Percentiles rank a stretch among this genome's conserved stretches.
These are phyloP conservation scores for Labeo calbasu DNA, from an alignment of 2,797 vertebrate genomes.

Conservation along the genomic window DNA sequence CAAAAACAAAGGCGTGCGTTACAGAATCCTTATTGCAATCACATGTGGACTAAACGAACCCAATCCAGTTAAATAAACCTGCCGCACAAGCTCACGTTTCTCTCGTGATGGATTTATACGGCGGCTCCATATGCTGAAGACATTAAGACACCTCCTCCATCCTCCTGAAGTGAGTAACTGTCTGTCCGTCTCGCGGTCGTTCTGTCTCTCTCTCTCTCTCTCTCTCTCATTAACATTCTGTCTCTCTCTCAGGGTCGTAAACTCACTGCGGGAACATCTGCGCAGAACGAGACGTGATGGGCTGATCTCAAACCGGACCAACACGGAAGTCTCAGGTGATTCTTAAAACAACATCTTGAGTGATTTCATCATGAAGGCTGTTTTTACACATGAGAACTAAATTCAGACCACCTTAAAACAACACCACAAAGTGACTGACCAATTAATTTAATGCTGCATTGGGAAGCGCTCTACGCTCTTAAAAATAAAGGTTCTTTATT, in stretches of 20 bases:
- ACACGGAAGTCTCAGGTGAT: neutral
- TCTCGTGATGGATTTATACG: conserved; percentile 5
- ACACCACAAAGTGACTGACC: no score
- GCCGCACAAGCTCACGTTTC: conserved; percentile 14
- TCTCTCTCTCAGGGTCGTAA: neutral
- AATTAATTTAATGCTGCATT: no score
- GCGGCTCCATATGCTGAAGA: conserved; percentile 40
- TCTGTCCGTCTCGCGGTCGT: neutral
- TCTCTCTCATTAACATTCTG: conserved; percentile 20
- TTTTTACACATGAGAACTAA: no score
- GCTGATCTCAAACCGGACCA: neutral
- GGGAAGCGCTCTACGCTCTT: no score
- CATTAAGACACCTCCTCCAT: conserved; percentile 41
- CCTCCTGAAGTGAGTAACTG: neutral
- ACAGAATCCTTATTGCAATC: neutral
- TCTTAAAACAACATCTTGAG: neutral
- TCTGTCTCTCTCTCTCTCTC: conserved; percentile 28
- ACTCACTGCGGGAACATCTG: conserved; percentile 8
- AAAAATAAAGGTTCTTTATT: no score
- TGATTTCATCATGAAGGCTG: neutral
- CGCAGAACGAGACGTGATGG: neutral
- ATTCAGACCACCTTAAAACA: no score
- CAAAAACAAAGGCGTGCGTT: conserved; percentile 15
- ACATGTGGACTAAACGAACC: neutral
- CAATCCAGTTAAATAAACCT: neutral